These are phyloP conservation scores for Pseudococcus jackbeardsleyi DNA, from an alignment of 2,888 invertebrate genomes.

Conservation along the genomic window DNA sequence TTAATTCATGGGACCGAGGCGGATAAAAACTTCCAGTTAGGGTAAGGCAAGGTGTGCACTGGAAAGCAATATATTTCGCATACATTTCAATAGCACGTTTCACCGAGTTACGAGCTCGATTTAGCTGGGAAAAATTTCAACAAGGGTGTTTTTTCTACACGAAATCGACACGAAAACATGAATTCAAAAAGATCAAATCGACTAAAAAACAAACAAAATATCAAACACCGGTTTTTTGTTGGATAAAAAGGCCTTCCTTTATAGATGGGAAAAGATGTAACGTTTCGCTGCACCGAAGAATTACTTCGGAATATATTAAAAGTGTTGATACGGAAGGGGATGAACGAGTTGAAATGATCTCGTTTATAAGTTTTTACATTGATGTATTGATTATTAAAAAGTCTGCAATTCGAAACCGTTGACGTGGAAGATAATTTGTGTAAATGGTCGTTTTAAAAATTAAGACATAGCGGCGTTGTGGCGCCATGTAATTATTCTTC, in stretches of 20 bases:
- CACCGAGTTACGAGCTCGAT: slow-evolving; percentile 24
- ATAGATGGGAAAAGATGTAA: not conserved
- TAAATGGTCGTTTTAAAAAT: slow-evolving; percentile 47
- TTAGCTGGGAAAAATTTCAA: not conserved
- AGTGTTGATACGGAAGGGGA: not conserved
- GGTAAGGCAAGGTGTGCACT: not conserved
- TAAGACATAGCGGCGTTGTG: slow-evolving; percentile 23
- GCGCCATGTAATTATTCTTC: slow-evolving; percentile 47
- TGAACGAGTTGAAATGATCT: slow-evolving; percentile 12
- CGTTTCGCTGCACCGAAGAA: not conserved
- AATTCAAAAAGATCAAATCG: slow-evolving; percentile 44
- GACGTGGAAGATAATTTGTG: slow-evolving; percentile 39
- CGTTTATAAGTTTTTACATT: slow-evolving; percentile 19
- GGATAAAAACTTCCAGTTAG: not conserved
- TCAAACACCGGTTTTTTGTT: slow-evolving; percentile 12
- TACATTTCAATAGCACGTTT: slow-evolving; percentile 51
- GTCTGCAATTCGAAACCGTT: slow-evolving; percentile 3
- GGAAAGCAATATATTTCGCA: slow-evolving; percentile 29
- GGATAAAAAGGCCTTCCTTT: not conserved
- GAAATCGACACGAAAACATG: slow-evolving; percentile 26
- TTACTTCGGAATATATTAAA: slow-evolving; percentile 25
- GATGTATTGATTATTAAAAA: slow-evolving; percentile 41
- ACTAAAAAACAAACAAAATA: slow-evolving; percentile 51
- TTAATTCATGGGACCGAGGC: slow-evolving; percentile 15
- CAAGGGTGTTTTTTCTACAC: not conserved